Conservation (phyloP, 2,113 vertebrate species). For the Amia ocellicauda region DNA sequence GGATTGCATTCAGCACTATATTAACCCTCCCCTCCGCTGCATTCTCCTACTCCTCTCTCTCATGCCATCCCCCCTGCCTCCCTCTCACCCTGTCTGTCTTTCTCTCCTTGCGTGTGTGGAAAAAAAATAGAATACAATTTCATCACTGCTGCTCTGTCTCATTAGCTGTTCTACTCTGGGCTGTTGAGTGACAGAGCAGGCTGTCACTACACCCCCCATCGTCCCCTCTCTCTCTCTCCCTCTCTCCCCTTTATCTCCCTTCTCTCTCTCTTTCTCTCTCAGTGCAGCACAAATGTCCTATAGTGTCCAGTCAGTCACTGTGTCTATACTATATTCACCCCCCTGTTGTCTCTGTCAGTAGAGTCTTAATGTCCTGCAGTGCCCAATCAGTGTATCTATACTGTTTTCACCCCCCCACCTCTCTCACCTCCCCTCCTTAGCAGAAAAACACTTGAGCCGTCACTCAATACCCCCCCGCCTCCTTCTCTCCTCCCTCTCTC, state of each 20-base stretch:
- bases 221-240: neutral
- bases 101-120: neutral
- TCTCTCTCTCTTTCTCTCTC: neutral
- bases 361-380: neutral
- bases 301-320: too few relatives aligned
- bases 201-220: neutral
- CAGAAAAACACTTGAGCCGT: conserved; percentile 63
- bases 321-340: conserved; percentile 27
- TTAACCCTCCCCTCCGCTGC: neutral
- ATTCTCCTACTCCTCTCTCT: neutral
- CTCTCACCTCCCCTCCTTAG: conserved; percentile 20
- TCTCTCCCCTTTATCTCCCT: neutral
- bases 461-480: conserved; percentile 35
- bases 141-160: neutral
- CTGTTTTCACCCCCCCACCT: neutral
- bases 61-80: neutral
- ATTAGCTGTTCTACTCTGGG: conserved; percentile 13
- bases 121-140: too few relatives aligned
- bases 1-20: too few relatives aligned
- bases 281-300: too few relatives aligned
- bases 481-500: conserved; percentile 8
- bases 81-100: neutral
- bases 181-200: conserved; percentile 20
- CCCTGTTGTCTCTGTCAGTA: conserved; percentile 7
- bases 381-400: neutral